Evolutionary conservation across 2,113 vertebrate species (phyloP).

Genomic region (Clarias batrachus): DNA sequence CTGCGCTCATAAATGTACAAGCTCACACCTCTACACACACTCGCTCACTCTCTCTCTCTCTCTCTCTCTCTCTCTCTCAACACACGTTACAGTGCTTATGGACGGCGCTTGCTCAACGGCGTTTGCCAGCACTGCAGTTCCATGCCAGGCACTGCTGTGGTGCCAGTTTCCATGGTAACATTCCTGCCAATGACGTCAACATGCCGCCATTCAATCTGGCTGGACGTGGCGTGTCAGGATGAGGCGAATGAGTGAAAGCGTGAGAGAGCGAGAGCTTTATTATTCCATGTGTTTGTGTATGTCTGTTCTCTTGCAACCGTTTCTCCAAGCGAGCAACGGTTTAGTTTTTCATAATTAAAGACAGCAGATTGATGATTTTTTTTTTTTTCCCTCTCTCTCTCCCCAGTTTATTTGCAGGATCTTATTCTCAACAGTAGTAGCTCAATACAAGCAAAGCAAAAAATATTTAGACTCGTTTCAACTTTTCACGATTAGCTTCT

Average conservation of each 20-base stretch:
- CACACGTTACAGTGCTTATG: not conserved
- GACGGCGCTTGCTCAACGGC: conserved; percentile 22
- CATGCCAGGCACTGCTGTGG: conserved; percentile 61
- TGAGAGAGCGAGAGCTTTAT: conserved; percentile 49
- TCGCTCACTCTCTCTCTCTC: not conserved
- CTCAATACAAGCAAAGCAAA: not conserved
- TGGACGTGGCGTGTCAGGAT: conserved; percentile 35
- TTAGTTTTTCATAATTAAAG: not conserved
- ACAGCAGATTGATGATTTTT: not conserved
- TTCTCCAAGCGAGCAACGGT: not conserved
- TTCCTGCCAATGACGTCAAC: conserved; percentile 70
- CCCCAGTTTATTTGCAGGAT: not conserved
- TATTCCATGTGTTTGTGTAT: conserved; percentile 42
- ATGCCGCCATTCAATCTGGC: conserved; percentile 59
- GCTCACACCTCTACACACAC: conserved; percentile 2
- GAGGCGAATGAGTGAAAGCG: not conserved
- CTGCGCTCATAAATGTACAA: conserved; percentile 22
- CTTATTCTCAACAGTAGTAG: not conserved
- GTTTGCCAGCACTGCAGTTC: conserved; percentile 34
- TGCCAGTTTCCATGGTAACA: conserved; percentile 71
- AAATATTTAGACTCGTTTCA: not conserved
- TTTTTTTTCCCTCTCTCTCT: not conserved
- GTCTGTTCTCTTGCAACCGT: not conserved
- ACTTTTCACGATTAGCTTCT: not conserved
- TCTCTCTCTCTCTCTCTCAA: not conserved